Evolutionary conservation across 1,140 invertebrate genomes (phyloP).

Genomic region (Pseudoatta argentina): DNA sequence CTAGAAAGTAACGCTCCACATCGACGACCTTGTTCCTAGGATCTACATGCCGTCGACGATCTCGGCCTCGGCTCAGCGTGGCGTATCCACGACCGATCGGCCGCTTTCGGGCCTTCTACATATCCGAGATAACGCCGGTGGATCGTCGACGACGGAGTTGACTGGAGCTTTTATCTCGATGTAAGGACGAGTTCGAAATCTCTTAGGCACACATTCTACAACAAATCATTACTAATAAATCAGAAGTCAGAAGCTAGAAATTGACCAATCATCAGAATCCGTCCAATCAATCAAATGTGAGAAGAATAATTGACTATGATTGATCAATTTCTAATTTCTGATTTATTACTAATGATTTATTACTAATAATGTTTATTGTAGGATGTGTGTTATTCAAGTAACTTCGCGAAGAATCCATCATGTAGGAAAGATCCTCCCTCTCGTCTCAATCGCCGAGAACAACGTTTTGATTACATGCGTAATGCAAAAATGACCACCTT

Average conservation of each 20-base stretch:
- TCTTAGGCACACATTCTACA: background rate
- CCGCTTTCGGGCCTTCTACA: background rate
- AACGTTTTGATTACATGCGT: background rate
- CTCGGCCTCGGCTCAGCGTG: constrained; percentile 28
- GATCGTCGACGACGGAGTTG: background rate
- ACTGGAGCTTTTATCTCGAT: background rate
- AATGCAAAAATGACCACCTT: background rate
- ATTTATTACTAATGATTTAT: no score
- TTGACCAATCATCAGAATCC: no score
- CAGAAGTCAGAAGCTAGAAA: no score
- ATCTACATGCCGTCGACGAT: constrained; percentile 69
- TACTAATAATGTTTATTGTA: no score
- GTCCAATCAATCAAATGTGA: no score
- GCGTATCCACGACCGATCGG: constrained; percentile 52
- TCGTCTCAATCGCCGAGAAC: background rate
- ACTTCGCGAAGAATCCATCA: background rate
- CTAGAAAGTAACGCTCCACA: constrained; percentile 76
- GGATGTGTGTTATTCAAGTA: background rate
- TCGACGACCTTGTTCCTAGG: constrained; percentile 75
- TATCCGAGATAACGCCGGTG: constrained; percentile 18
- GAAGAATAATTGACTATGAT: no score
- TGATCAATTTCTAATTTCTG: no score
- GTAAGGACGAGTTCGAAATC: background rate
- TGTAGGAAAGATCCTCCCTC: background rate
- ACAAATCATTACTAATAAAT: no score